Base-by-base conservation (phyloP, 2,888 invertebrate species). In the Sminthurides aquaticus region DNA sequence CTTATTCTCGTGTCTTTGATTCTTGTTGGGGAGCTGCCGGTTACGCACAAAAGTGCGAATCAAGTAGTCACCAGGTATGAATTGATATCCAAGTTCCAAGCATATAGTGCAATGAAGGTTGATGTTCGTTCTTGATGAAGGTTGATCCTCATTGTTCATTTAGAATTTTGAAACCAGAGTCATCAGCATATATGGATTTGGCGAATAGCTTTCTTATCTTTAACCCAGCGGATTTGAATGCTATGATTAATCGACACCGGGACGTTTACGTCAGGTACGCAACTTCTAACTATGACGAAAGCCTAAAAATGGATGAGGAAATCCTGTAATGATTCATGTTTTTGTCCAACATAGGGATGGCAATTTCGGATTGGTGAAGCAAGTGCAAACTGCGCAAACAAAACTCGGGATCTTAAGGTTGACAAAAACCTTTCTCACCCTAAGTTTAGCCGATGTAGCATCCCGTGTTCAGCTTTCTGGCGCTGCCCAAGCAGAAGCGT, bases 331-430 rank as follows among this genome's bases (percentile, higher is more conserved):
- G n/a, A n/a, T n/a, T n/a, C n/a, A n/a, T n/a, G n/a, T n/a, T n/a
- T n/a, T n/a, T n/a, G n/a, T n/a, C n/a, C 25, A 34, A 34, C 34
- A 3, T 43, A 78, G 81, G 78, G 84, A 85, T 73, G 80, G 78
- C 62, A 84, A 84, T 74, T 78, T 79, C 76, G 85, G 85, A 15
- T 76, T 85, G 62, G 81, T 83, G 3, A 84, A 84, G 74, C 83
- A 91, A 86, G 93, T 95, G 57, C 82, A 91, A 59, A 87, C 87
- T 71, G 91, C 91, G 69, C 85, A 95, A 79, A 92, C 92, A 79
- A 95, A 95, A 81, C 93, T 95, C 79, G 96, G 94, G 80, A 98
- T 98, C 75, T 94, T 96, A 80, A 85, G 95, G 78, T 83, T 98
- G 71, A 97, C 96, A 27, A 95, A 94, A 80, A 94, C 94, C 27